These are phyloP conservation scores for Drosophila teissieri DNA, from an alignment of 1,140 invertebrate species.

Conservation along the genomic window DNA sequence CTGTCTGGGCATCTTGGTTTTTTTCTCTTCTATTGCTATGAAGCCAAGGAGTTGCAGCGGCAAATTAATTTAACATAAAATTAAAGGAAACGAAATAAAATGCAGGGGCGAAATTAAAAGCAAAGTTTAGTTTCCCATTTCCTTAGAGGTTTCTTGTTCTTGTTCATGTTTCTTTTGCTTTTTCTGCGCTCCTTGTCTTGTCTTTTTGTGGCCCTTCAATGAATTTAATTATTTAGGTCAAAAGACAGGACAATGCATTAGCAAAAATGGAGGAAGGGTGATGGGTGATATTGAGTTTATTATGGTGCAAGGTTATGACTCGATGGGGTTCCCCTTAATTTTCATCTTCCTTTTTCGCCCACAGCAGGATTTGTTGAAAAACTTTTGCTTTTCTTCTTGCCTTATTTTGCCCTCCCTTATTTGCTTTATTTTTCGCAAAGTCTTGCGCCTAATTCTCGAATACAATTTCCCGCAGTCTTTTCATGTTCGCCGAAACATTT, in stretches of 20 bases:
- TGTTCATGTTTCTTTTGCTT: background rate
- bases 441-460: conserved; percentile 71
- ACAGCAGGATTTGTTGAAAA: conserved; percentile 54
- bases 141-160: background rate
- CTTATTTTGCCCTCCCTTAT: conserved; percentile 55
- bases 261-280: conserved; percentile 17
- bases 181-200: conserved; percentile 7
- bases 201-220: conserved; percentile 28
- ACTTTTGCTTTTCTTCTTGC: conserved; percentile 49
- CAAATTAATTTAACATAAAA: conserved; percentile 82
- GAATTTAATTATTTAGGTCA: conserved; percentile 83
- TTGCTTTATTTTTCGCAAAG: conserved; percentile 71
- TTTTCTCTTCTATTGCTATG: conserved; percentile 19
- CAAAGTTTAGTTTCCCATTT: conserved; percentile 46
- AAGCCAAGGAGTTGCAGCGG: conserved; percentile 36
- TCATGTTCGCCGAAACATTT: conserved; percentile 28
- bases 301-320: conserved; percentile 48
- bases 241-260: conserved; percentile 71
- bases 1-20: conserved; percentile 44
- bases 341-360: background rate
- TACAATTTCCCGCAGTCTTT: conserved; percentile 44
- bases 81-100: conserved; percentile 67
- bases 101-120: conserved; percentile 58
- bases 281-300: conserved; percentile 64
- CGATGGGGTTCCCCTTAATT: conserved; percentile 11